phyloP scores from a whole-genome alignment of 2,113 vertebrate genomes.

The Nyctereutes procyonoides region DNA sequence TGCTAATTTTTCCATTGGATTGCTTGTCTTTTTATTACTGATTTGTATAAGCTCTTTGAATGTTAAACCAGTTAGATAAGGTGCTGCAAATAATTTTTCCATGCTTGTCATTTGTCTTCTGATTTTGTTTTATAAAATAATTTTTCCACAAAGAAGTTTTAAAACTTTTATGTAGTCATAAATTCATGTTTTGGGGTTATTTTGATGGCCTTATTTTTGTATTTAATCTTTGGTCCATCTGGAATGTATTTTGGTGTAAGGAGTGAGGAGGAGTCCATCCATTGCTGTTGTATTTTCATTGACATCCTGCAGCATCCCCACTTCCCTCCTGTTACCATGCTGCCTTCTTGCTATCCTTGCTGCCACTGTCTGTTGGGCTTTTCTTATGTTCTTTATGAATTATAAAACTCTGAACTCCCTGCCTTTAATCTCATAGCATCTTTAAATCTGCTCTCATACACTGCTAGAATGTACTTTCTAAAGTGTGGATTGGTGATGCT shows the following conservation, averaged over 20 bases:
- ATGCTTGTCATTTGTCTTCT: background rate
- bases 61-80: background rate
- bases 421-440: background rate
- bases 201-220: background rate
- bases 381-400: background rate
- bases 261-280: background rate
- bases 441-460: background rate
- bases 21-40: background rate
- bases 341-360: background rate
- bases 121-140: background rate
- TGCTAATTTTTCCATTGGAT: background rate
- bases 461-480: background rate
- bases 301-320: background rate
- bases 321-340: background rate
- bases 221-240: background rate
- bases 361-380: background rate
- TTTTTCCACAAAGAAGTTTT: constrained; percentile 17
- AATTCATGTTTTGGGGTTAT: background rate
- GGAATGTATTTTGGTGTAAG: background rate
- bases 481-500: background rate
- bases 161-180: background rate
- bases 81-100: background rate
- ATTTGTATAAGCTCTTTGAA: background rate
- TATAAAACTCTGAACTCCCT: background rate
- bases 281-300: background rate